Evolutionary conservation across 2,797 vertebrate genomes (phyloP), one percentile per base, ranked within the genome.

Genomic region (Delichon dasypus): DNA sequence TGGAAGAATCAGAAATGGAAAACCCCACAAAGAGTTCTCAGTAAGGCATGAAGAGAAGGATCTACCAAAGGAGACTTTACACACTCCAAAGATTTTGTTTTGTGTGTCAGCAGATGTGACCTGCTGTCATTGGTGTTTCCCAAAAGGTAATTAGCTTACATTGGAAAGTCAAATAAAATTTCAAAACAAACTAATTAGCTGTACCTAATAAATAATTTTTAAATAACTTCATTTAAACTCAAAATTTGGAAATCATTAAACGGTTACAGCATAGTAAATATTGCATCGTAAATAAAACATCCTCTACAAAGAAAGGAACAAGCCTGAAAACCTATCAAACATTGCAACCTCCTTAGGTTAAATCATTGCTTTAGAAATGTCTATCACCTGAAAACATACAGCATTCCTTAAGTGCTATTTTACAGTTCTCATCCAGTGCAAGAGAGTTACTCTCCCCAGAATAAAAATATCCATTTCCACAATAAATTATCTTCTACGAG

Each of bases 151-250:
- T 77, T 73, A 91, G 81, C 62, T 85, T 60, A 76, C 8, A 36
- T 73, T 40, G 81, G 72, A 66, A 91, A 86, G 53, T 84, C 65
- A 94, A 93, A 94, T n/a, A 90, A 71, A 85, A 89, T 64, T 76
- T 88, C 66, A 62, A 87, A 92, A 75, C 71, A 83, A 89, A 48
- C 40, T 90, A 82, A 88, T n/a, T 57, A 92, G 67, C 58, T 57
- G 19, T 89, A 60, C 62, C 95, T 96, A 94, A 96, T 95, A 96
- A 96, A 96, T 96, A 94, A 21, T 76, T 73, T 81, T 78, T 25
- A 86, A 96, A 96, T 96, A 95, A 87, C 54, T 88, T 79, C 70
- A 88, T 84, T 94, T 75, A 57, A 88, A 78, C 74, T 85, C 66
- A 73, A 62, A 76, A 65, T 93, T 29, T 83, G 53, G 72, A 80